Percentiles rank a stretch among this genome's conserved stretches.
Conservation (phyloP, 2,797 vertebrate genomes). For the Gymnothorax javanicus region DNA sequence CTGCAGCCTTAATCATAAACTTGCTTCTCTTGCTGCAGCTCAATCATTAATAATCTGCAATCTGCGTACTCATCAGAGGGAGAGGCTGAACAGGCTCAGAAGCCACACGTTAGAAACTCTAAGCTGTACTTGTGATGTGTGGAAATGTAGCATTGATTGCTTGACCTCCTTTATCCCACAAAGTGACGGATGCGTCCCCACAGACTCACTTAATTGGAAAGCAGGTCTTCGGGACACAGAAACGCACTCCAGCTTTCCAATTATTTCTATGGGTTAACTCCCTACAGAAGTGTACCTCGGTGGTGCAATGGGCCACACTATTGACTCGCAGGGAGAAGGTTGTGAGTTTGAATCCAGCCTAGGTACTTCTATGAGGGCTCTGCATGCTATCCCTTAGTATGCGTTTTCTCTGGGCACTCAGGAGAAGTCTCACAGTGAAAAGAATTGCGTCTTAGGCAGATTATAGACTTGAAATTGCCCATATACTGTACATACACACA, state of each 20-base stretch:
- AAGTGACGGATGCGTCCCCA: background rate
- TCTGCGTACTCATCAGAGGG: background rate
- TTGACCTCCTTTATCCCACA: background rate
- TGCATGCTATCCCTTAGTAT: no score
- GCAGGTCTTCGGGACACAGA: background rate
- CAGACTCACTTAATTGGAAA: slow-evolving; percentile 13
- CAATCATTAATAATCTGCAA: slow-evolving; percentile 16
- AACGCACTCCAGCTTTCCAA: slow-evolving; percentile 15
- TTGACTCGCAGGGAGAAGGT: no score
- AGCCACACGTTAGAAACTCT: background rate
- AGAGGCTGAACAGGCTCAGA: background rate
- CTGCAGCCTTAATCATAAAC: background rate
- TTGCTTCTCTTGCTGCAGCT: background rate
- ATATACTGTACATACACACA: no score
- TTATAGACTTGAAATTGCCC: no score
- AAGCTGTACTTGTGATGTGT: background rate
- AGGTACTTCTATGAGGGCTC: no score
- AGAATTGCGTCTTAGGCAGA: no score
- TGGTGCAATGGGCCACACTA: background rate
- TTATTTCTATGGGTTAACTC: slow-evolving; percentile 10
- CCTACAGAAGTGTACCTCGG: slow-evolving; percentile 3
- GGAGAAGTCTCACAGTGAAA: no score
- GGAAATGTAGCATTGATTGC: background rate
- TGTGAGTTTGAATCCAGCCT: no score
- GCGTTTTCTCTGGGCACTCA: no score